These are phyloP conservation scores for Lamprologus ornatipinnis DNA, from an alignment of 2,113 vertebrate species.

Conservation along the genomic window DNA sequence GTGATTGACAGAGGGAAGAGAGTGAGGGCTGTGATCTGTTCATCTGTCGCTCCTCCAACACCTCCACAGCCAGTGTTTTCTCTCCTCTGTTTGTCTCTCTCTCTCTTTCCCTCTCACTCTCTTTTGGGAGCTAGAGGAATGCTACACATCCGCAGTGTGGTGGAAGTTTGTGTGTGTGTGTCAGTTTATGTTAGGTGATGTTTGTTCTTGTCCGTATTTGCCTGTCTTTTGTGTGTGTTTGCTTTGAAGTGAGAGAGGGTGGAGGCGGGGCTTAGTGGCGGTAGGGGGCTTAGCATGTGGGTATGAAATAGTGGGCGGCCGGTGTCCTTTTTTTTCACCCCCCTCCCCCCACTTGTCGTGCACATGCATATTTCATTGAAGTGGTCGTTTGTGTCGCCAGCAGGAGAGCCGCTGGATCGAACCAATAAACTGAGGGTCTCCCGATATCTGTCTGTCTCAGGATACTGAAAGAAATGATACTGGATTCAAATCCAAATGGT, in stretches of 20 bases:
- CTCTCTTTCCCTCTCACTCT: not conserved
- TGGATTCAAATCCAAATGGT: not conserved
- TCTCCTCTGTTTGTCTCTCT: conserved; percentile 24
- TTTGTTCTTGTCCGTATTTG: conserved; percentile 11
- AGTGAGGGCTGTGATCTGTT: not conserved
- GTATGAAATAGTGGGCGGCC: conserved; percentile 17
- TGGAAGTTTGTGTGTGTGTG: not conserved
- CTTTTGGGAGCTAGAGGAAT: conserved; percentile 47
- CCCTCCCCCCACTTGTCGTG: not conserved
- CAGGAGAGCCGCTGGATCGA: not conserved
- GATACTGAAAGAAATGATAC: not conserved
- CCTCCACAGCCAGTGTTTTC: conserved; percentile 12
- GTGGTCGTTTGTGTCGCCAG: conserved; percentile 29
- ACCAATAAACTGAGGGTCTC: not conserved
- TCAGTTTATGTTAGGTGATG: not conserved
- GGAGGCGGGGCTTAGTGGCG: not conserved
- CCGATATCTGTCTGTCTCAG: not conserved
- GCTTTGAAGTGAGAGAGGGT: not conserved
- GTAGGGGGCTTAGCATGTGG: not conserved
- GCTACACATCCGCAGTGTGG: conserved; percentile 46
- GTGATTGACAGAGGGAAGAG: conserved; percentile 7
- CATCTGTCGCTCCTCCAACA: conserved; percentile 11
- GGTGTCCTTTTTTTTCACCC: conserved; percentile 23
- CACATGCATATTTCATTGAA: conserved; percentile 51
- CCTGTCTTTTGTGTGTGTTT: conserved; percentile 33